Conservation (phyloP, 2,113 vertebrate species). For the Leiothrix lutea region DNA sequence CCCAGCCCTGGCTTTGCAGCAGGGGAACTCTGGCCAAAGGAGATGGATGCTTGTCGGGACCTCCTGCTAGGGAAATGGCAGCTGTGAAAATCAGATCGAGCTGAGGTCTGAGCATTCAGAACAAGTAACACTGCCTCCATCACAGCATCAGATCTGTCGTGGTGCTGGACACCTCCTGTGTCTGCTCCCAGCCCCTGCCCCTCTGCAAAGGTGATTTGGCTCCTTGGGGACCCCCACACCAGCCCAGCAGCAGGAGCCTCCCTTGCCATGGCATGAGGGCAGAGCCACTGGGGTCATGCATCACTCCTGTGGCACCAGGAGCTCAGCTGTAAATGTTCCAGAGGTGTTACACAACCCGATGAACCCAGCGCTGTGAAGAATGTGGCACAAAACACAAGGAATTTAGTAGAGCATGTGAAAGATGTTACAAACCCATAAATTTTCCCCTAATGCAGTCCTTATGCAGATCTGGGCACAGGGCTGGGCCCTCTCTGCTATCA, state of each 20-base stretch:
- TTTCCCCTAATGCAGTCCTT: background rate
- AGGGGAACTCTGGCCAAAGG: background rate
- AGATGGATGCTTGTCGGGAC: background rate
- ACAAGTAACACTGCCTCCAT: fast-evolving
- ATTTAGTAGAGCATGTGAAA: background rate
- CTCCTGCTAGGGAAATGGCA: background rate
- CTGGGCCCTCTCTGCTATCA: background rate
- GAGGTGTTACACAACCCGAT: background rate
- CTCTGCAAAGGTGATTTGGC: background rate
- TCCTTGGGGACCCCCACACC: background rate
- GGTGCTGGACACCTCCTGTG: background rate
- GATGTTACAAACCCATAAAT: background rate
- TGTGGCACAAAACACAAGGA: background rate
- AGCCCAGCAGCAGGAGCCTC: background rate
- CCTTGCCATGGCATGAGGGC: background rate
- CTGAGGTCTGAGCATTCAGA: background rate
- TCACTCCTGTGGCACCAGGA: background rate
- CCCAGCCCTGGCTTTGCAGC: fast-evolving
- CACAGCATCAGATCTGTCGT: fast-evolving
- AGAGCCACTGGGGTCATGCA: fast-evolving
- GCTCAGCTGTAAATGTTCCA: background rate
- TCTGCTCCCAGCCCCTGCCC: background rate
- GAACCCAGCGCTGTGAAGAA: fast-evolving
- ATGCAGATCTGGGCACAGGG: background rate
- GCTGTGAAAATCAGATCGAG: fast-evolving